Percentiles rank a stretch among this genome's conserved stretches.
These are phyloP conservation scores for Callimorpha dominula DNA, from an alignment of 2,888 invertebrate species.

Conservation along the genomic window DNA sequence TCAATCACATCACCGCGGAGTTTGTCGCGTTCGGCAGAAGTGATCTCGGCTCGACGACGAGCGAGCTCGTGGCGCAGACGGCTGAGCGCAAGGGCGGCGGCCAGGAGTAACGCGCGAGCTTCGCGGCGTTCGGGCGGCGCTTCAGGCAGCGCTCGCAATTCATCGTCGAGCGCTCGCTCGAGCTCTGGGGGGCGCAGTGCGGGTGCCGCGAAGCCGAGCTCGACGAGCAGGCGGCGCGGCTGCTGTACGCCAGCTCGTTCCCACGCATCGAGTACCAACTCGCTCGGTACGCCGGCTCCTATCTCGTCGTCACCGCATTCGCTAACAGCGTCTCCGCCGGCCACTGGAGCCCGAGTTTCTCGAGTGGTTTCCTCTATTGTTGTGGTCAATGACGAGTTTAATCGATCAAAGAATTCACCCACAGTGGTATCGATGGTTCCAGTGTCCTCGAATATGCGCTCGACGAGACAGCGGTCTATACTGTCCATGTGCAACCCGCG, in stretches of 20 bases:
- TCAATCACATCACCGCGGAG: conserved; percentile 92
- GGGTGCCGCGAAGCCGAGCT: conserved; percentile 88
- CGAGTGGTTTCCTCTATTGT: conserved; percentile 64
- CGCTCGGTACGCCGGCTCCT: conserved; percentile 68
- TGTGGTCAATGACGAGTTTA: conserved; percentile 71
- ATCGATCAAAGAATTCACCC: conserved; percentile 79
- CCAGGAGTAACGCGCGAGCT: conserved; percentile 76
- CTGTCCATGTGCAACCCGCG: conserved; percentile 73
- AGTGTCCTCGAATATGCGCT: conserved; percentile 70
- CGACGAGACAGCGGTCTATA: conserved; percentile 69
- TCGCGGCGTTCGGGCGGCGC: conserved; percentile 57
- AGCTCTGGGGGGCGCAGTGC: conserved; percentile 88
- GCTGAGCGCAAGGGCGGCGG: conserved; percentile 89
- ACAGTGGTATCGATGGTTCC: conserved; percentile 70
- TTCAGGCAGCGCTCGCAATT: conserved; percentile 71
- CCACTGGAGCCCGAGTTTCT: conserved; percentile 29
- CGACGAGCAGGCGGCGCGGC: conserved; percentile 88
- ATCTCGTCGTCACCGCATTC: conserved; percentile 51
- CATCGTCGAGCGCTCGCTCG: conserved; percentile 90
- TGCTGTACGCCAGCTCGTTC: conserved; percentile 89
- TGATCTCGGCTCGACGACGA: conserved; percentile 89
- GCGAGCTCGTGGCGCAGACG: conserved; percentile 91
- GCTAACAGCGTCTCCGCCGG: conserved; percentile 10
- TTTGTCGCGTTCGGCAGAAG: conserved; percentile 93
- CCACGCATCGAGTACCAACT: conserved; percentile 90